Evolutionary conservation across 2,797 vertebrate genomes (phyloP).

Genomic region (Cryptoblepharus egeriae): DNA sequence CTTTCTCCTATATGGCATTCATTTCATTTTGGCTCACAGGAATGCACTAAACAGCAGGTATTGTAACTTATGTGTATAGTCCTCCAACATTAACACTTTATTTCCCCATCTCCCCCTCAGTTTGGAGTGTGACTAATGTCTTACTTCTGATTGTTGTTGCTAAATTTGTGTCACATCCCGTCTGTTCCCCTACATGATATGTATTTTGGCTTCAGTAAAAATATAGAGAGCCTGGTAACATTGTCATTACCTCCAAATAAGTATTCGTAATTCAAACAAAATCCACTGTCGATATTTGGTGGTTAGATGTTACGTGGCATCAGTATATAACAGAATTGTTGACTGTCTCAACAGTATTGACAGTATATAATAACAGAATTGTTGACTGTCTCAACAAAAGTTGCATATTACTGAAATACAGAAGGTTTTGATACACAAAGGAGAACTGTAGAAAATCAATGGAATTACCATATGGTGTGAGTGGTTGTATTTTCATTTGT

Average conservation of each 20-base stretch:
- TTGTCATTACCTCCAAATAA: not conserved
- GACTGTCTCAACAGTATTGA: not conserved
- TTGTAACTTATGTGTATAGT: conserved; percentile 85
- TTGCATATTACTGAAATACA: not conserved
- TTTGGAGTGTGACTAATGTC: conserved; percentile 66
- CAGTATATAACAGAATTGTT: conserved; percentile 8
- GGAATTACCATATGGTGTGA: not conserved
- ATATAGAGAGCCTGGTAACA: conserved; percentile 22
- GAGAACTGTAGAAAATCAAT: not conserved
- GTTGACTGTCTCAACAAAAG: not conserved
- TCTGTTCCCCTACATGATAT: conserved; percentile 39
- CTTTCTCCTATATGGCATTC: conserved; percentile 90
- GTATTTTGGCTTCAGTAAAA: conserved; percentile 28
- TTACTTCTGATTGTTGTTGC: conserved; percentile 46
- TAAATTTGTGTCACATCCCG: conserved; percentile 50
- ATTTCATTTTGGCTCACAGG: conserved; percentile 93
- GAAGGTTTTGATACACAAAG: not conserved
- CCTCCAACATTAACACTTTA: conserved; percentile 69
- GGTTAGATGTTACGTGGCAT: conserved; percentile 29
- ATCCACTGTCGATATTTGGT: not conserved
- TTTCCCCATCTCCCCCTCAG: conserved; percentile 35
- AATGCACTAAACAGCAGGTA: conserved; percentile 98
- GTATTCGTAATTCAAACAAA: conserved; percentile 10
- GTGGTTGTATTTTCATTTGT: conserved; percentile 5
- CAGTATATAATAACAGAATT: not conserved